Evolutionary conservation across 1,140 invertebrate species (phyloP).

Genomic region (Cheumatopsyche charites): DNA sequence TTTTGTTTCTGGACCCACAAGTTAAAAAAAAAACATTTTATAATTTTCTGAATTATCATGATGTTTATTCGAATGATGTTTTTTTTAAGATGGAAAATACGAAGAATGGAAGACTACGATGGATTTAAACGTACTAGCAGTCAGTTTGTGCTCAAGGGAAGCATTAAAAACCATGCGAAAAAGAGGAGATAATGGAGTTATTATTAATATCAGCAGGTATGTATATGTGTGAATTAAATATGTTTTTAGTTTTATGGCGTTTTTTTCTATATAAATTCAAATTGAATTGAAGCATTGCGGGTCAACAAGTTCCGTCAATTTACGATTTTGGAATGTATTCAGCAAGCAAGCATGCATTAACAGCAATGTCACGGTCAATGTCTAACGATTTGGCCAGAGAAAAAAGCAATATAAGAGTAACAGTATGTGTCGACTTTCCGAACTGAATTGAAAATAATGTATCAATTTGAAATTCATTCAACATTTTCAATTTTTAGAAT

Average conservation of each 20-base stretch:
- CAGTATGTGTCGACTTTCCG: slow-evolving; percentile 52
- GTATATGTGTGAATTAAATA: background rate
- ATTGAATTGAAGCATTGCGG: background rate
- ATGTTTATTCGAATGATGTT: background rate
- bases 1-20: background rate
- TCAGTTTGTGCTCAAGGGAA: background rate
- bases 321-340: background rate
- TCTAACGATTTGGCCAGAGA: slow-evolving; percentile 66
- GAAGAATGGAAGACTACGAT: background rate
- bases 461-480: background rate
- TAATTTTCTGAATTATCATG: background rate
- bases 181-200: background rate
- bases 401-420: slow-evolving; percentile 65
- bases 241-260: background rate
- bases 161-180: background rate
- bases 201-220: background rate
- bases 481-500: slow-evolving; percentile 55
- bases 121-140: background rate
- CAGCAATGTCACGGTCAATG: slow-evolving; percentile 66
- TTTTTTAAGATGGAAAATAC: background rate
- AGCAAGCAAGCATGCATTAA: background rate
- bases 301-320: background rate
- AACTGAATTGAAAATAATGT: background rate
- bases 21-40: background rate
- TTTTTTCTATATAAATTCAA: too few species aligned